phyloP scores from a whole-genome alignment of 2,888 invertebrate genomes.

The Drosophila paracracens region DNA sequence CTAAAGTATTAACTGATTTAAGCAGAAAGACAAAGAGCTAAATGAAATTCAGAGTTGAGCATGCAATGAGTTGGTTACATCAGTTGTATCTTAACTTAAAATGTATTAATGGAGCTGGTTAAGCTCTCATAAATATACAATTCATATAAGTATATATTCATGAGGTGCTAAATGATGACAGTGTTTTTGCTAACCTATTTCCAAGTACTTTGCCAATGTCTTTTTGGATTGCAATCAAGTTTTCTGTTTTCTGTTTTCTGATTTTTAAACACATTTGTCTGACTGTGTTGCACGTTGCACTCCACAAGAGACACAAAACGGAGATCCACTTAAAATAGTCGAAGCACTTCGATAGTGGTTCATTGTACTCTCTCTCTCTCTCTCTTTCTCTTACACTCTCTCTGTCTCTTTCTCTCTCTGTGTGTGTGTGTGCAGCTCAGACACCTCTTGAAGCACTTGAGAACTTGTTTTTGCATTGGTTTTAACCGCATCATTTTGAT shows the following conservation, averaged over 20 bases:
- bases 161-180: background rate
- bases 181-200: background rate
- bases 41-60: background rate
- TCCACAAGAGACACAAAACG: conserved; percentile 20
- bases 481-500: conserved; percentile 81
- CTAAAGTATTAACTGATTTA: background rate
- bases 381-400: background rate
- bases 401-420: background rate
- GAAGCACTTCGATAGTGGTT: conserved; percentile 72
- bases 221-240: conserved; percentile 34
- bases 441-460: conserved; percentile 57
- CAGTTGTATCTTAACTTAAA: background rate
- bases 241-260: conserved; percentile 28
- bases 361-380: conserved; percentile 59
- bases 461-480: conserved; percentile 73
- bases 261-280: conserved; percentile 63
- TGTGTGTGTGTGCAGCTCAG: conserved; percentile 29
- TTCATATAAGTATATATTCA: background rate
- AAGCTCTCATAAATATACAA: background rate
- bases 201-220: background rate
- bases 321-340: conserved; percentile 55
- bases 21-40: background rate
- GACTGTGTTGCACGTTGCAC: conserved; percentile 57
- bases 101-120: background rate
- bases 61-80: background rate